A percentile compares a stretch with the other conserved stretches of the same genome.
phyloP scores from a whole-genome alignment of 1,140 invertebrate species.

The Caerostris extrusa region DNA sequence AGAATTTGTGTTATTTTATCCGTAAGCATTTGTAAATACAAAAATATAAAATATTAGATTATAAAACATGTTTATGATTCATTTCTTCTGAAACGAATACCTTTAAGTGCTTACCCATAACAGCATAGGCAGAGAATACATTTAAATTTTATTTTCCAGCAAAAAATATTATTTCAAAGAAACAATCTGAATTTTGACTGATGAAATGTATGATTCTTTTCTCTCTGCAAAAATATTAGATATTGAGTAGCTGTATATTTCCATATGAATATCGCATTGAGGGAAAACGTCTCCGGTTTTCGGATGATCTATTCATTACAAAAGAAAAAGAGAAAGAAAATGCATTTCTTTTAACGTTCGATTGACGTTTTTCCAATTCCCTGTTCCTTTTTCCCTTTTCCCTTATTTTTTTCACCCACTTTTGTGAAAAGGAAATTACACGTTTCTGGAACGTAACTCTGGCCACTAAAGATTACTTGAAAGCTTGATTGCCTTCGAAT shows the following conservation, averaged over 20 bases:
- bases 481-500: slow-evolving; percentile 59
- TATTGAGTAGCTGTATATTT: slow-evolving; percentile 3
- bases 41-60: too few relatives aligned
- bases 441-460: slow-evolving; percentile 49
- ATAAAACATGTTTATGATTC: too few relatives aligned
- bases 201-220: background rate
- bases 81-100: too few relatives aligned
- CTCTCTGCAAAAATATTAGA: background rate
- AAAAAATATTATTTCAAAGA: background rate
- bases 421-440: slow-evolving; percentile 57
- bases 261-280: slow-evolving; percentile 37
- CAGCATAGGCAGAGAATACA: background rate
- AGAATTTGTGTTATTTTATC: too few relatives aligned
- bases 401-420: slow-evolving; percentile 1
- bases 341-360: slow-evolving; percentile 61
- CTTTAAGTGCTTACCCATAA: too few relatives aligned
- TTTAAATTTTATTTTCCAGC: background rate
- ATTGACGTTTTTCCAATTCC: slow-evolving; percentile 72
- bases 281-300: background rate
- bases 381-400: slow-evolving; percentile 21
- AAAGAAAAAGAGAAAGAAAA: slow-evolving; percentile 41
- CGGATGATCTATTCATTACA: slow-evolving; percentile 48
- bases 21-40: too few relatives aligned
- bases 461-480: slow-evolving; percentile 67
- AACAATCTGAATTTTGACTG: too few relatives aligned